phyloP scores from a whole-genome alignment of 2,888 invertebrate species.

The Oasisia sp. region DNA sequence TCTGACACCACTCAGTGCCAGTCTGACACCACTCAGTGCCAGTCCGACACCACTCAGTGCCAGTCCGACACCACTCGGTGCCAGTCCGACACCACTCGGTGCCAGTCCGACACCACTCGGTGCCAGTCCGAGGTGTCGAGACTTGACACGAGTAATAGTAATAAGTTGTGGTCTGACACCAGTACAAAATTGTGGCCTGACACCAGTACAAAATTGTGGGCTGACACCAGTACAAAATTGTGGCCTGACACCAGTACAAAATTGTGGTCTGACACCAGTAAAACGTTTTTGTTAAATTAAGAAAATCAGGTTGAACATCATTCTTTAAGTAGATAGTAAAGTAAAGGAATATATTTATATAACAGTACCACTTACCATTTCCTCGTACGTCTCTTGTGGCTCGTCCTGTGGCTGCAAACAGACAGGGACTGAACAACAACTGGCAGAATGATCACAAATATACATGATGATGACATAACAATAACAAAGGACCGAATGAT shows the following conservation, averaged over 20 bases:
- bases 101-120: background rate
- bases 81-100: background rate
- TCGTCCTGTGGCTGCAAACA: background rate
- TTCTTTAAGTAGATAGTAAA: too few relatives aligned
- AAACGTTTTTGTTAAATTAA: too few relatives aligned
- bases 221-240: background rate
- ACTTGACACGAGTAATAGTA: background rate
- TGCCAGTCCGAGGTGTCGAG: background rate
- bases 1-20: background rate
- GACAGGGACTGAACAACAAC: background rate
- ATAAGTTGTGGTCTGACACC: background rate
- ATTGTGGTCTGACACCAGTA: too few relatives aligned
- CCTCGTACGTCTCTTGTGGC: background rate
- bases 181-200: background rate
- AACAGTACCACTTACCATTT: background rate
- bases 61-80: background rate
- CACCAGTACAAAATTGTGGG: background rate
- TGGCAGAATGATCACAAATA: background rate
- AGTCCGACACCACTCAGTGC: background rate
- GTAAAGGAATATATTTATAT: too few relatives aligned
- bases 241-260: background rate
- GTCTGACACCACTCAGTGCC: background rate
- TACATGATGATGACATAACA: too few relatives aligned
- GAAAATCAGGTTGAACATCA: too few relatives aligned
- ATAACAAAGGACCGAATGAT: background rate